Percentiles rank a stretch among this genome's conserved stretches.
Conservation (phyloP, 2,113 vertebrate genomes). For the Thermophis baileyi region DNA sequence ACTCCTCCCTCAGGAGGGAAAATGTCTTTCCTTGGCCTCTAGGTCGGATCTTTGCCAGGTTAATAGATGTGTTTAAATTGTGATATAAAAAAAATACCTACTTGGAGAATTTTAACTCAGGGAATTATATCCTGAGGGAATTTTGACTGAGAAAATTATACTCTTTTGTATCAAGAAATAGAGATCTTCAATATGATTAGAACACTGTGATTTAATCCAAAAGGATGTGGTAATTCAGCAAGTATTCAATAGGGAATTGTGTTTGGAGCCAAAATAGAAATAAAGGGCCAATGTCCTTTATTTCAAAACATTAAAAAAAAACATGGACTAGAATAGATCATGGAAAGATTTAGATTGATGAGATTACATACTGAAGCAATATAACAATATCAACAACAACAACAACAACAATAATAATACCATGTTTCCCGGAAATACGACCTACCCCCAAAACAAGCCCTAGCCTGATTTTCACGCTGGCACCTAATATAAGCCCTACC, state of each 20-base stretch:
- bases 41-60: constrained; percentile 46
- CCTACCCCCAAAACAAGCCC: too few relatives aligned
- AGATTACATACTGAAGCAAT: constrained; percentile 18
- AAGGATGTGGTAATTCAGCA: constrained; percentile 58
- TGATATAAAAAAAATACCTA: constrained; percentile 39
- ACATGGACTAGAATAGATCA: constrained; percentile 39
- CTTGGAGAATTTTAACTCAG: constrained; percentile 56
- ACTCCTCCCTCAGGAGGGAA: constrained; percentile 50
- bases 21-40: constrained; percentile 46
- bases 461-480: too few relatives aligned
- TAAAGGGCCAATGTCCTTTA: constrained; percentile 47
- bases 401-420: neutral
- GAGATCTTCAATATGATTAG: constrained; percentile 44
- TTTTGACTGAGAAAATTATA: constrained; percentile 39
- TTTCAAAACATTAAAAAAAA: constrained; percentile 42
- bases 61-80: constrained; percentile 52
- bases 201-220: constrained; percentile 38
- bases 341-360: constrained; percentile 30
- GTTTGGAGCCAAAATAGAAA: constrained; percentile 51
- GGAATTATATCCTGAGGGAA: constrained; percentile 49
- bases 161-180: constrained; percentile 48
- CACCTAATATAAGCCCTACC: too few relatives aligned
- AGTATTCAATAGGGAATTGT: constrained; percentile 55
- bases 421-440: too few relatives aligned
- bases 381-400: neutral